Conservation (phyloP, 2,888 invertebrate genomes). For the Pegoplata infirma region DNA sequence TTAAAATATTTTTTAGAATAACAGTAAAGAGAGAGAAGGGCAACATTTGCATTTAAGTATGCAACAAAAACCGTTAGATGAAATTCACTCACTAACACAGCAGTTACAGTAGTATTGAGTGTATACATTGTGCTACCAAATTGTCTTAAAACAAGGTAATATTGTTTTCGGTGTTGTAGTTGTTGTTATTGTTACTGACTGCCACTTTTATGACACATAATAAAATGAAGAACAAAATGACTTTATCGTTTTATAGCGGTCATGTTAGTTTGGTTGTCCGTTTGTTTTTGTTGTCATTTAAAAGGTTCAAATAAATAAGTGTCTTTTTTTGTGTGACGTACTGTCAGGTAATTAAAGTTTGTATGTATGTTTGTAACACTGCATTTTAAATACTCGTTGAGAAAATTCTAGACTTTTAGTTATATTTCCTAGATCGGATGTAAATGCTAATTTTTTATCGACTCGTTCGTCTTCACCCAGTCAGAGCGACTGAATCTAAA, state of each 20-base stretch:
- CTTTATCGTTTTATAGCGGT: conserved; percentile 54
- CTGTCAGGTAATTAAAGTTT: no score
- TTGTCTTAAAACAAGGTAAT: background rate
- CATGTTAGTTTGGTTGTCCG: conserved; percentile 23
- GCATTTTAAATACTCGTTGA: no score
- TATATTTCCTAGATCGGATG: no score
- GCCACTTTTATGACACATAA: conserved; percentile 54
- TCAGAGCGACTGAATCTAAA: no score
- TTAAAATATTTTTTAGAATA: background rate
- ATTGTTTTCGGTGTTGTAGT: background rate
- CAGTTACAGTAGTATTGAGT: conserved; percentile 34
- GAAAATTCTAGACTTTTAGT: no score
- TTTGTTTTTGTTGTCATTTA: background rate
- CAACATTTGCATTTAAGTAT: conserved; percentile 5
- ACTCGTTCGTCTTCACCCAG: no score
- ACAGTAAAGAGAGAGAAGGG: background rate
- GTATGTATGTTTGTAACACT: no score
- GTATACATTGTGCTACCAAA: background rate
- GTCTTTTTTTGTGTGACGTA: background rate
- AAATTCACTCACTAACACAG: conserved; percentile 17
- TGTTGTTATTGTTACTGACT: conserved; percentile 18
- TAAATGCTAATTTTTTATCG: no score
- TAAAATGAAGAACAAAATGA: conserved; percentile 51
- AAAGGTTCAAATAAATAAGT: conserved; percentile 4
- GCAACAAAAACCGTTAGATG: conserved; percentile 1